Percentiles rank a stretch among this genome's conserved stretches.
These are phyloP conservation scores for Bettongia penicillata DNA, from an alignment of 2,113 vertebrate genomes.

Conservation along the genomic window DNA sequence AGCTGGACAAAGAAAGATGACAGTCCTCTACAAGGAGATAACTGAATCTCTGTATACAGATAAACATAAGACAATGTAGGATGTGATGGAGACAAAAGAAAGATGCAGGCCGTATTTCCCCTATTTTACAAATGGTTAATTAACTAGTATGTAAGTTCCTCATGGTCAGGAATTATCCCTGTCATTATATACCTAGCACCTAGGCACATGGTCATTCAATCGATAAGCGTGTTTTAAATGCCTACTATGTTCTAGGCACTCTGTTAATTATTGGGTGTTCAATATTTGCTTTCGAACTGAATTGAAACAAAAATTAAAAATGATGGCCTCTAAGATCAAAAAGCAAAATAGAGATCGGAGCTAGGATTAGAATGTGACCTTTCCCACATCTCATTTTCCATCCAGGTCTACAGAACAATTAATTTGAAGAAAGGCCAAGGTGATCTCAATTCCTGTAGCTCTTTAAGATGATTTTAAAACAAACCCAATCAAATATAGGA, in stretches of 20 bases:
- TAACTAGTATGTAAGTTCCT: background rate
- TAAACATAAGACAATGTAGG: background rate
- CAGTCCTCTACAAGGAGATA: background rate
- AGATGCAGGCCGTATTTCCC: background rate
- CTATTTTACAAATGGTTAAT: background rate
- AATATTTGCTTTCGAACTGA: background rate
- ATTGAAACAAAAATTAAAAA: conserved; percentile 2
- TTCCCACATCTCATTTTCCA: conserved; percentile 2
- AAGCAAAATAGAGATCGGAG: conserved; percentile 36
- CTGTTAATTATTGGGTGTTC: background rate
- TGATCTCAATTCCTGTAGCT: background rate
- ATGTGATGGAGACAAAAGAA: background rate
- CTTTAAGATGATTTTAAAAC: background rate
- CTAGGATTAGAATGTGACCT: conserved; percentile 16
- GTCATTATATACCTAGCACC: background rate
- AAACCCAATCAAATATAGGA: background rate
- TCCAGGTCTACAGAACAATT: background rate
- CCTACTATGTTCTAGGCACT: background rate
- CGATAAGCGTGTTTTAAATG: background rate
- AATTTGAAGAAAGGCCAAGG: background rate
- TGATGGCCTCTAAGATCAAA: background rate
- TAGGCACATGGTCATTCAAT: background rate
- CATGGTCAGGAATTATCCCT: background rate
- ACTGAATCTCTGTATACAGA: background rate
- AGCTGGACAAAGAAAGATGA: background rate